Conservation (phyloP, 2,797 vertebrate species). For the Limosa lapponica region DNA sequence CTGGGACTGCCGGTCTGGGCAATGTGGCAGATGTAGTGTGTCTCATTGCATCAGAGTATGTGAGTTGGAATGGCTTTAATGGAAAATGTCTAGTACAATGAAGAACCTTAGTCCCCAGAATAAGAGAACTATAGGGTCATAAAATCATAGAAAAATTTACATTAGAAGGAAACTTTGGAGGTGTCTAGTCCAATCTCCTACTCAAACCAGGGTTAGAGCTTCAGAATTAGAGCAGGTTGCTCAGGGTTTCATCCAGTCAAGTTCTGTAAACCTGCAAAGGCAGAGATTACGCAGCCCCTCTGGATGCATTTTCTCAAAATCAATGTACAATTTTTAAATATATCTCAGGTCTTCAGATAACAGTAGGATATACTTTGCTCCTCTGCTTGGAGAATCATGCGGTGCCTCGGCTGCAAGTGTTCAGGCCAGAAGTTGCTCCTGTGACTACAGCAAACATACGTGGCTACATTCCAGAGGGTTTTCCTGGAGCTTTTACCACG, state of each 20-base stretch:
- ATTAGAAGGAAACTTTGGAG: neutral
- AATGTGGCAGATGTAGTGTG: fast-evolving
- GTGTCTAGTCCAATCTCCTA: neutral
- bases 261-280: neutral
- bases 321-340: neutral
- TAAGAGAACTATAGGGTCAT: neutral
- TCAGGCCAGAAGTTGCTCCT: neutral
- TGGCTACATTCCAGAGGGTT: constrained; percentile 26
- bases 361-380: neutral
- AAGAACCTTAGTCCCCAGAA: neutral
- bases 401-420: neutral
- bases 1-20: neutral
- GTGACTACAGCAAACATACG: neutral
- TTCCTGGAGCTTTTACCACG: neutral
- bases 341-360: neutral
- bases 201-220: neutral
- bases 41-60: neutral
- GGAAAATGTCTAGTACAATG: neutral
- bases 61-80: neutral
- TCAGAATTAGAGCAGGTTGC: neutral
- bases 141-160: neutral
- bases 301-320: neutral
- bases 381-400: neutral
- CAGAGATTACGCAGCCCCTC: neutral
- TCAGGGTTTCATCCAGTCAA: neutral